These are phyloP conservation scores for Tachysurus fulvidraco DNA, from an alignment of 2,113 vertebrate species.

Conservation along the genomic window DNA sequence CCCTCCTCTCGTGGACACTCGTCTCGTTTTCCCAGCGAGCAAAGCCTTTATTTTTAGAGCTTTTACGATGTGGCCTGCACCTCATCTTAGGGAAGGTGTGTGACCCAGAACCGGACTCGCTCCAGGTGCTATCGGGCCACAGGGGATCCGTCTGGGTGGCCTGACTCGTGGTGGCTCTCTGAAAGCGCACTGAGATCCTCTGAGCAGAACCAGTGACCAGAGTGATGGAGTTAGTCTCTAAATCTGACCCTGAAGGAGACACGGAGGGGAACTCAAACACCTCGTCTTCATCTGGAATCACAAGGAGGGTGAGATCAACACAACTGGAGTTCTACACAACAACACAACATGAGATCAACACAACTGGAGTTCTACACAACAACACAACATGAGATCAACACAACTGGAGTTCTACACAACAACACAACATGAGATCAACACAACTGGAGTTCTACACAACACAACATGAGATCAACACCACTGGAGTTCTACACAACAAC, in stretches of 20 bases:
- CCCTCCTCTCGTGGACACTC: slow-evolving; percentile 50
- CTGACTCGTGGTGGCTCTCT: slow-evolving; percentile 89
- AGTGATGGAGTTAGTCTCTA: slow-evolving; percentile 85
- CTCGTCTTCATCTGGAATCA: slow-evolving; percentile 84
- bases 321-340: background rate
- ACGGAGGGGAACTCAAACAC: slow-evolving; percentile 88
- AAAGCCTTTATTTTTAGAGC: slow-evolving; percentile 86
- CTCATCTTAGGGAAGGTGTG: slow-evolving; percentile 98
- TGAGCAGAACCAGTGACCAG: slow-evolving; percentile 89
- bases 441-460: too few relatives aligned
- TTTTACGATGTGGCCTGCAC: slow-evolving; percentile 83
- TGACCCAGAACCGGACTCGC: slow-evolving; percentile 73
- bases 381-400: too few relatives aligned
- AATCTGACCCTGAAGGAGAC: slow-evolving; percentile 67
- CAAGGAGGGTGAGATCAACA: background rate
- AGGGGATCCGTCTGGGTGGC: slow-evolving; percentile 92
- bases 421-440: too few relatives aligned
- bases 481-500: too few relatives aligned
- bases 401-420: too few relatives aligned
- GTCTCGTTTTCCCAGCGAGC: slow-evolving; percentile 87
- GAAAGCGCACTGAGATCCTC: slow-evolving; percentile 90
- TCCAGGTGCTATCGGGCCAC: slow-evolving; percentile 87
- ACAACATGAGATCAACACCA: too few relatives aligned
- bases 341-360: too few relatives aligned
- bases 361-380: too few relatives aligned